Evolutionary conservation across 2,113 vertebrate genomes (phyloP).

Genomic region (Leuciscus idus): DNA sequence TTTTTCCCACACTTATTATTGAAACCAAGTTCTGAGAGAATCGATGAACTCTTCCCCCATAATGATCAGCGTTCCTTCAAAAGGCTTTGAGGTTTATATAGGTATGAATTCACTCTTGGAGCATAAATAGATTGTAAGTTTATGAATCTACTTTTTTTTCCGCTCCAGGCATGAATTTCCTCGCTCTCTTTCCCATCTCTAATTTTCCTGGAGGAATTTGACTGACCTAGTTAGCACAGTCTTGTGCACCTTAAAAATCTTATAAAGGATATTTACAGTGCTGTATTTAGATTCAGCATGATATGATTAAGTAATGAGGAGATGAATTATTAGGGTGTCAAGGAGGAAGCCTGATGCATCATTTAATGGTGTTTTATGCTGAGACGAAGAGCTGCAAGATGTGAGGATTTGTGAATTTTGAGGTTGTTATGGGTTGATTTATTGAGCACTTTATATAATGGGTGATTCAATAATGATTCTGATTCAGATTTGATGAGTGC

Average conservation of each 20-base stretch:
- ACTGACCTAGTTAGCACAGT: slow-evolving; percentile 72
- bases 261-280: slow-evolving; percentile 68
- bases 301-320: slow-evolving; percentile 73
- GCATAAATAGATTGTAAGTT: slow-evolving; percentile 71
- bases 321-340: slow-evolving; percentile 64
- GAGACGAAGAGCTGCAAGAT: background rate
- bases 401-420: slow-evolving; percentile 18
- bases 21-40: background rate
- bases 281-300: slow-evolving; percentile 64
- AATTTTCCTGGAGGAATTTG: slow-evolving; percentile 65
- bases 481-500: background rate
- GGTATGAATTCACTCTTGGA: slow-evolving; percentile 63
- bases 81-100: slow-evolving; percentile 33
- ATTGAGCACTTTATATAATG: slow-evolving; percentile 17
- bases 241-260: slow-evolving; percentile 60
- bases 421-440: slow-evolving; percentile 8
- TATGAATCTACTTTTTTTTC: slow-evolving; percentile 61
- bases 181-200: slow-evolving; percentile 59
- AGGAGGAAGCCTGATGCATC: slow-evolving; percentile 48
- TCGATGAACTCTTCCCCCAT: background rate
- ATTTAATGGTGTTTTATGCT: slow-evolving; percentile 39
- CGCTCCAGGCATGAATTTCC: slow-evolving; percentile 65
- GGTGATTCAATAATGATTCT: background rate
- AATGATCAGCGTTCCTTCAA: slow-evolving; percentile 9
- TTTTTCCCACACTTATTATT: background rate